Base-by-base conservation (phyloP, 2,113 vertebrate genomes). In the Garra rufa region DNA sequence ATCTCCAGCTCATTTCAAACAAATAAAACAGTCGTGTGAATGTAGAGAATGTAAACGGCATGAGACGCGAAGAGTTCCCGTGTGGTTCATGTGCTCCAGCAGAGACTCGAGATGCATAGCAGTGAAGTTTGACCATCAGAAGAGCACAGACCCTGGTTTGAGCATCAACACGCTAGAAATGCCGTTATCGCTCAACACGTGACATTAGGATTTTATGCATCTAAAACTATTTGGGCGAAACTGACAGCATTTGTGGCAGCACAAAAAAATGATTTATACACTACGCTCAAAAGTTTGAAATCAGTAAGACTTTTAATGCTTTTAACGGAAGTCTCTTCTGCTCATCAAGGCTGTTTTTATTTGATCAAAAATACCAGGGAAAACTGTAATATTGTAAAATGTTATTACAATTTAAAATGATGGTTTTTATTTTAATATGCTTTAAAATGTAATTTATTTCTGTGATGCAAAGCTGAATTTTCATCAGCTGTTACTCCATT, bases 161-260 rank as follows among this genome's bases (percentile, higher is more conserved):
- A 90, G 88, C 85, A 79, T 88, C 87, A 90, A 90, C 88, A 83
- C 76, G 55, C 76, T 76, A 59, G 24, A 77, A 91, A 88, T 90
- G 89, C 91, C 92, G 90, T 93, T 93, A 92, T 92, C 91, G 90
- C 92, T 90, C 75, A 90, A 88, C 48, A 10, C 0, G 10, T 57
- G 1, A 24, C 79, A 89, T 85, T 19, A 14, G 7, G 30, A 34
- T 11, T 2, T 48, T 26, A 2, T 57, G 24, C 10, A 3, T 15
- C 6, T 24, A 21, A 46, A 9, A 13, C 30, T 17, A 34, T 14
- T 34, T 1, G 3, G 2, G 19, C 61, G 30, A 28, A 34, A 19
- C 8, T 8, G 24, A 61, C 57, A 57, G 55, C 55, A 57, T 50
- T 50, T 6, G 5, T 4, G 46, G 13, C 46, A 4, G 46, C 3